Evolutionary conservation across 2,797 vertebrate species (phyloP), one percentile per base, ranked within the genome.

Genomic region (Eremophila alpestris): DNA sequence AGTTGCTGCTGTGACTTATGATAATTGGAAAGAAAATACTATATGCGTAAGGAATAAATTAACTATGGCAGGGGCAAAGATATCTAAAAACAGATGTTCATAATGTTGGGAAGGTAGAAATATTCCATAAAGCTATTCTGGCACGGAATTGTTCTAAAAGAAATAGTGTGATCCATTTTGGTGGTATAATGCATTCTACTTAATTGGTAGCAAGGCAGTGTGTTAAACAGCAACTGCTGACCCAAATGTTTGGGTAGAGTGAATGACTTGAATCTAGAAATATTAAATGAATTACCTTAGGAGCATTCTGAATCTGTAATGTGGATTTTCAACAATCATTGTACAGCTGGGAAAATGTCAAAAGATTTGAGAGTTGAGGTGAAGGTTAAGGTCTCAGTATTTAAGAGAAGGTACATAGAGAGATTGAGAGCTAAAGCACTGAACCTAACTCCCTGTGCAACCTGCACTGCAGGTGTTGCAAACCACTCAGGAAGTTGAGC

Each of bases 381-480:
- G 27, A 65, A 68, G 32, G 52, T 38, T 59, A 51, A 77, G 45
- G n/a, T 81, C 54, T 75, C 67, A 5, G 40, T 89, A 32, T 87
- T 92, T 89, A 59, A 71, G 41, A 60, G 56, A 45, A 81, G 58
- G 73, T 67, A 30, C 86, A 38, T 30, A 41, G 59, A 41, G 56
- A 10, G 34, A 11, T 7, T 30, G 51, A 69, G 40, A 75, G 41
- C 75, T 40, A 27, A 71, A 13, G 43, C 16, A 9, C 15, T 48
- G 7, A 8, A 1, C 0, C 1, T 16, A 69, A 60, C 16, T 69
- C 52, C 2, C 54, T 14, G n/a, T 2, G 7, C 54, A 54, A 19
- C 30, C 12, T 54, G 3, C 0, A 0, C 21, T 64, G 26, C 24
- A 19, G 16, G 16, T 15, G 29, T 65, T 83, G 49, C n/a, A 67